Evolutionary conservation across 2,888 invertebrate genomes (phyloP).

Genomic region (Hoplodrina ambigua): DNA sequence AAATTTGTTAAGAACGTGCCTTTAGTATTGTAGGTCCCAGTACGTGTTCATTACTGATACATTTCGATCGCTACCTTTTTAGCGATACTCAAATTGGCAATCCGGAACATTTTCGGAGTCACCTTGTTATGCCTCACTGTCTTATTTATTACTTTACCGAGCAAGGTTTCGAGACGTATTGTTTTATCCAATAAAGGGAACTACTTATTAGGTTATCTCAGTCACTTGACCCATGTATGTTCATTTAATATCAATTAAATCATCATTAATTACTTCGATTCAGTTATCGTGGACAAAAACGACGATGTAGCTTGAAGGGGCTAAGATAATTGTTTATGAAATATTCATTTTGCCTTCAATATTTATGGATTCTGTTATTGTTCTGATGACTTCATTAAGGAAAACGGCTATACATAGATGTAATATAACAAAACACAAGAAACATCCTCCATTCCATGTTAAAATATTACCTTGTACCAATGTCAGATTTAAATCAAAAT

Average conservation of each 20-base stretch:
- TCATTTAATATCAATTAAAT: constrained; percentile 8
- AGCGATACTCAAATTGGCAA: constrained; percentile 50
- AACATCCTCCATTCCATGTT: constrained; percentile 25
- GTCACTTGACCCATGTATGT: constrained; percentile 1
- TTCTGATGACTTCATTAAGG: constrained; percentile 47
- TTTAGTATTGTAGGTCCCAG: neutral
- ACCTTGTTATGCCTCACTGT: constrained; percentile 47
- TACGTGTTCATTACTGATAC: constrained; percentile 28
- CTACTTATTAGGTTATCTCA: constrained; percentile 32
- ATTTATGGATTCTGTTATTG: constrained; percentile 25
- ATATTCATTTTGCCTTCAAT: constrained; percentile 9
- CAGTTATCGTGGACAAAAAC: constrained; percentile 6
- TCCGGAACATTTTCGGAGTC: constrained; percentile 53
- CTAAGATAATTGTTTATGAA: constrained; percentile 7
- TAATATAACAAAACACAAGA: constrained; percentile 15
- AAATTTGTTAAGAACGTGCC: constrained; percentile 22
- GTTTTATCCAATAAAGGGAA: constrained; percentile 36
- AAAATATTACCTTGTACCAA: constrained; percentile 28
- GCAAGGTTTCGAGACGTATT: constrained; percentile 46
- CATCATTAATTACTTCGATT: neutral
- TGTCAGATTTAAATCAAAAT: constrained; percentile 44
- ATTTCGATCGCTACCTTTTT: constrained; percentile 43
- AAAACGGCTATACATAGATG: constrained; percentile 24
- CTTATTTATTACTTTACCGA: constrained; percentile 50
- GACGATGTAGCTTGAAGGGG: neutral